Conservation (phyloP, 2,888 invertebrate genomes). For the Galeruca laticollis region DNA sequence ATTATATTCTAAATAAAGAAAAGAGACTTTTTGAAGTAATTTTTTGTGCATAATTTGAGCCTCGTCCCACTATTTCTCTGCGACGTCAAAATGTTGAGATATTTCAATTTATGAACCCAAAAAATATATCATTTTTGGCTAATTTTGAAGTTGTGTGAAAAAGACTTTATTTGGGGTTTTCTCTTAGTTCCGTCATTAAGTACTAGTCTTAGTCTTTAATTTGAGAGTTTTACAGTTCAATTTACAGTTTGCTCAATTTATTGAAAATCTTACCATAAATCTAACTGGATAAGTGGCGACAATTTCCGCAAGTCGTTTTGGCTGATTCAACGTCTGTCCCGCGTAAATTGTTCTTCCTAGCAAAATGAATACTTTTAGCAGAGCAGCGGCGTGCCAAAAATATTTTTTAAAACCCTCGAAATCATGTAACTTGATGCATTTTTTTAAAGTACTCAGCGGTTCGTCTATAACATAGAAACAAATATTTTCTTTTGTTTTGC, state of each 20-base stretch:
- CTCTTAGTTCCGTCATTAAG: not conserved
- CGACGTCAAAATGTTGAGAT: too few species aligned
- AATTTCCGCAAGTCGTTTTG: constrained; percentile 38
- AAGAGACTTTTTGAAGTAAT: too few species aligned
- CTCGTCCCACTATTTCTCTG: too few species aligned
- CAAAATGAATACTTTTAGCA: constrained; percentile 37
- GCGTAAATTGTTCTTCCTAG: constrained; percentile 38
- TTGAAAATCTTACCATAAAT: constrained; percentile 39
- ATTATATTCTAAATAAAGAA: too few species aligned
- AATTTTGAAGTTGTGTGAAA: too few species aligned
- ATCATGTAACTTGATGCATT: constrained; percentile 29
- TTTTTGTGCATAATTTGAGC: too few species aligned
- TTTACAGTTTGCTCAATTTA: not conserved
- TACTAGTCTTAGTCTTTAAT: too few species aligned
- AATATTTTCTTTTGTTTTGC: too few species aligned
- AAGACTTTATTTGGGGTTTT: too few species aligned
- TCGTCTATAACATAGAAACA: constrained; percentile 37
- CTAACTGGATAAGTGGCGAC: constrained; percentile 41
- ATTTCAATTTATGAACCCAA: too few species aligned
- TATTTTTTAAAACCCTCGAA: constrained; percentile 38
- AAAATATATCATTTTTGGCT: too few species aligned
- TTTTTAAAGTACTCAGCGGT: constrained; percentile 33
- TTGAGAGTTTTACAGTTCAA: too few species aligned
- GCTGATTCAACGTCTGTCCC: constrained; percentile 30
- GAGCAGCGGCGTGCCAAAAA: constrained; percentile 36